Evolutionary conservation across 2,888 invertebrate species (phyloP).

Genomic region (Linnaemya vulpina): DNA sequence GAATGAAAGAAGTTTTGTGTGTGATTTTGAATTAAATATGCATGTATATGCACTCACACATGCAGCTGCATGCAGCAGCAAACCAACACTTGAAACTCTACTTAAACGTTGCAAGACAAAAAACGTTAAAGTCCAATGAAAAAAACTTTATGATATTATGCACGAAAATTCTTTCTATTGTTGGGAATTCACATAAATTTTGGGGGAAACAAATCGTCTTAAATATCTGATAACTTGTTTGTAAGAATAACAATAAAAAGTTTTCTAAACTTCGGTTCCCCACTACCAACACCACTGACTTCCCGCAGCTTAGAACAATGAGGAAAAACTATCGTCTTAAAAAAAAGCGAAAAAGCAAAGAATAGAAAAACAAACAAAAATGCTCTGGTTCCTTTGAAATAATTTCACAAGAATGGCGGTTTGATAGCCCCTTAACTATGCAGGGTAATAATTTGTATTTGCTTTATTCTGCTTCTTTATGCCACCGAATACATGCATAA

Average conservation of each 20-base stretch:
- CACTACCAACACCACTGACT: background rate
- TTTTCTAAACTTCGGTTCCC: slow-evolving; percentile 5
- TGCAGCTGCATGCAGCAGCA: slow-evolving; percentile 1
- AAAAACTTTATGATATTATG: slow-evolving; percentile 53
- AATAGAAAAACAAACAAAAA: background rate
- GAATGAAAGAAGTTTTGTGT: background rate
- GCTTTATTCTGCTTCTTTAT: slow-evolving; percentile 33
- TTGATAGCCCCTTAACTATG: slow-evolving; percentile 71
- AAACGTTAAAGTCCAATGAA: background rate
- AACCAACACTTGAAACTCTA: slow-evolving; percentile 45
- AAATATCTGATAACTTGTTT: slow-evolving; percentile 70
- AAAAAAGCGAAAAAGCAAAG: background rate
- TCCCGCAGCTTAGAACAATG: slow-evolving; percentile 30
- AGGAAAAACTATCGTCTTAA: slow-evolving; percentile 13
- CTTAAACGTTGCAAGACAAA: slow-evolving; percentile 38
- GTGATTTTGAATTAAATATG: background rate
- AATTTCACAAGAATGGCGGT: slow-evolving; percentile 63
- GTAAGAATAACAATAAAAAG: slow-evolving; percentile 67
- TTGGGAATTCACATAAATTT: slow-evolving; percentile 67
- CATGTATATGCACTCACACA: background rate
- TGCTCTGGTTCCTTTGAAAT: slow-evolving; percentile 30
- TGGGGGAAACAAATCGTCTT: slow-evolving; percentile 66
- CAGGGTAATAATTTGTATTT: slow-evolving; percentile 66
- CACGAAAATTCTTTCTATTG: slow-evolving; percentile 54
- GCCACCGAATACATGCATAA: slow-evolving; percentile 41